phyloP scores from a whole-genome alignment of 1,140 invertebrate species.

The Dryas iulia region DNA sequence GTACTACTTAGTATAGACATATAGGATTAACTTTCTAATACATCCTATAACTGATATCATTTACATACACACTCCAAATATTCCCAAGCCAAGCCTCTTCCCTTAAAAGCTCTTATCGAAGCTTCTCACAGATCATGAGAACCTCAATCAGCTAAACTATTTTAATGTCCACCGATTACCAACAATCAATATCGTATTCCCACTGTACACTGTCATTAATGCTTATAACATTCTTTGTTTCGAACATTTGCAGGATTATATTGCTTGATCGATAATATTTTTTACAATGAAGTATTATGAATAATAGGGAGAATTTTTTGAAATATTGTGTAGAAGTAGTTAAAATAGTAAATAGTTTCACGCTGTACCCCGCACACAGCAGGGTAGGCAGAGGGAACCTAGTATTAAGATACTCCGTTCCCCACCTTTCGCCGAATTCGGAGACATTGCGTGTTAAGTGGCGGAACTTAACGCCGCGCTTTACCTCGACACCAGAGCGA shows the following conservation, averaged over 20 bases:
- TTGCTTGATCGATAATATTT: neutral
- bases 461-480: too few relatives aligned
- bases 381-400: too few relatives aligned
- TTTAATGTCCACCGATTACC: conserved; percentile 56
- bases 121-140: conserved; percentile 62
- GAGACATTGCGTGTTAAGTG: too few relatives aligned
- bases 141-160: conserved; percentile 61
- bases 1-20: neutral
- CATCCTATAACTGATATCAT: conserved; percentile 7
- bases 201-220: conserved; percentile 58
- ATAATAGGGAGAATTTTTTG: too few relatives aligned
- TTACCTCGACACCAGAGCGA: too few relatives aligned
- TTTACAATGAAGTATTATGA: neutral
- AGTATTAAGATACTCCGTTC: too few relatives aligned
- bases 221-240: conserved; percentile 36
- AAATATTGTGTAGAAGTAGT: too few relatives aligned
- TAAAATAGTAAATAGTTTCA: too few relatives aligned
- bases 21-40: neutral
- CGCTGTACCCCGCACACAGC: too few relatives aligned
- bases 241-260: conserved; percentile 12
- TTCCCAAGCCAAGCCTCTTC: conserved; percentile 11
- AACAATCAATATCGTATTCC: conserved; percentile 47
- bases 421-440: too few relatives aligned
- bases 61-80: conserved; percentile 11
- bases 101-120: conserved; percentile 15